Conservation (phyloP, 2,113 vertebrate species). For the Falco punctatus region DNA sequence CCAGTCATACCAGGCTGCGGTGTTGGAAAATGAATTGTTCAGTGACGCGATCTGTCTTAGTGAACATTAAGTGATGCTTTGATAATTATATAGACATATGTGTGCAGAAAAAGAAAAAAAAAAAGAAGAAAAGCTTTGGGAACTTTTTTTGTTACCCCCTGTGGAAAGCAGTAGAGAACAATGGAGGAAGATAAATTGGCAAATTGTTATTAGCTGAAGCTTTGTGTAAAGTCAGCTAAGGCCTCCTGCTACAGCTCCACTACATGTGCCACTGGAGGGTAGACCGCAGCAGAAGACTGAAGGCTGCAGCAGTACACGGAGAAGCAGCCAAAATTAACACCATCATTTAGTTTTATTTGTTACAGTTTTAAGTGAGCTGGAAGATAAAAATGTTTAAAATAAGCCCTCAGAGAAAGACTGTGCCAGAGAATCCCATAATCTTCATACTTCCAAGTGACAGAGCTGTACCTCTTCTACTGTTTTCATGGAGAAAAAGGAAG, state of each 20-base stretch:
- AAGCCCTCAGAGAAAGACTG: constrained; percentile 9
- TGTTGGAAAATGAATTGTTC: constrained; percentile 63
- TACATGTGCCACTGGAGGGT: background rate
- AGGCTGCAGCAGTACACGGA: constrained; percentile 32
- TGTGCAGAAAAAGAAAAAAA: background rate
- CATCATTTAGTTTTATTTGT: constrained; percentile 68
- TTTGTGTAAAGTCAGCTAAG: background rate
- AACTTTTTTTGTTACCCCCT: constrained; percentile 6
- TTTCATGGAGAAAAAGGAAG: background rate
- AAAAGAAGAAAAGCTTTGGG: background rate
- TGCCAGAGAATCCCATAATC: background rate
- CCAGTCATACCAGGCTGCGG: constrained; percentile 43
- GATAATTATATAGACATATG: constrained; percentile 58
- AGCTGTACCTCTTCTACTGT: background rate
- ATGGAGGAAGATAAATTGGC: background rate
- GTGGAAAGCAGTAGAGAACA: background rate
- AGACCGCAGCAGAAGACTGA: constrained; percentile 30
- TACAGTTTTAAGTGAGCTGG: constrained; percentile 33
- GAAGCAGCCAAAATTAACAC: constrained; percentile 59
- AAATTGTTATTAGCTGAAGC: constrained; percentile 10
- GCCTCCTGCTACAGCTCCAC: background rate
- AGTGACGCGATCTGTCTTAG: constrained; percentile 24
- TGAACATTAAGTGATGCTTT: constrained; percentile 49
- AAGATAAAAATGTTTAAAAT: constrained; percentile 47
- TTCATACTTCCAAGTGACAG: constrained; percentile 21